Conservation (phyloP, 2,797 vertebrate genomes). For the Triplophysa yarkandensis region DNA sequence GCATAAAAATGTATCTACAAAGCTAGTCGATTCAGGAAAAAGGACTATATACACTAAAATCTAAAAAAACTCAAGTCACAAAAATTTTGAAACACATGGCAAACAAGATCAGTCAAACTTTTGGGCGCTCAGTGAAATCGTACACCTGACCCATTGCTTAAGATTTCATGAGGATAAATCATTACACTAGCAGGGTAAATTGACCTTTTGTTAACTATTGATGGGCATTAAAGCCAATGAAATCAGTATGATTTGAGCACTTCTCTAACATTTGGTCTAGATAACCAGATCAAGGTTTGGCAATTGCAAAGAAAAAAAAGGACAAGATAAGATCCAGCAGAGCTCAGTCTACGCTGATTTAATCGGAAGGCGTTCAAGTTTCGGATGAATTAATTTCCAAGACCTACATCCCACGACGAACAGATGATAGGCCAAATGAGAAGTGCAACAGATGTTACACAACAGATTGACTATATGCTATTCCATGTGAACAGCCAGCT, state of each 20-base stretch:
- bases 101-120: slow-evolving; percentile 1
- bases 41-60: too few species aligned
- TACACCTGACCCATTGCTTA: slow-evolving; percentile 2
- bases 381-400: slow-evolving; percentile 28
- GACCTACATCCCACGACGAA: slow-evolving; percentile 7
- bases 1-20: background rate
- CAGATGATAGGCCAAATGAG: slow-evolving; percentile 22
- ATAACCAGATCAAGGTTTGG: slow-evolving; percentile 37
- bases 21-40: background rate
- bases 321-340: slow-evolving; percentile 5
- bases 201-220: slow-evolving; percentile 30
- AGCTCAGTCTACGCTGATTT: slow-evolving; percentile 24
- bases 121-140: background rate
- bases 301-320: background rate
- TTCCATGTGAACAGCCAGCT: slow-evolving; percentile 31
- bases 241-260: background rate
- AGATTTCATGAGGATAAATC: slow-evolving; percentile 27
- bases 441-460: slow-evolving; percentile 40
- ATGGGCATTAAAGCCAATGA: slow-evolving; percentile 4
- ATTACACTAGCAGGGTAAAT: slow-evolving; percentile 15
- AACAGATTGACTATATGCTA: slow-evolving; percentile 41
- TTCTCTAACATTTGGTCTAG: slow-evolving; percentile 10
- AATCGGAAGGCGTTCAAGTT: slow-evolving; percentile 26
- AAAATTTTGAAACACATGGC: background rate
- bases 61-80: too few species aligned